Conservation (phyloP, 2,888 invertebrate genomes). For the Scaptomyza cyrtandrae region DNA sequence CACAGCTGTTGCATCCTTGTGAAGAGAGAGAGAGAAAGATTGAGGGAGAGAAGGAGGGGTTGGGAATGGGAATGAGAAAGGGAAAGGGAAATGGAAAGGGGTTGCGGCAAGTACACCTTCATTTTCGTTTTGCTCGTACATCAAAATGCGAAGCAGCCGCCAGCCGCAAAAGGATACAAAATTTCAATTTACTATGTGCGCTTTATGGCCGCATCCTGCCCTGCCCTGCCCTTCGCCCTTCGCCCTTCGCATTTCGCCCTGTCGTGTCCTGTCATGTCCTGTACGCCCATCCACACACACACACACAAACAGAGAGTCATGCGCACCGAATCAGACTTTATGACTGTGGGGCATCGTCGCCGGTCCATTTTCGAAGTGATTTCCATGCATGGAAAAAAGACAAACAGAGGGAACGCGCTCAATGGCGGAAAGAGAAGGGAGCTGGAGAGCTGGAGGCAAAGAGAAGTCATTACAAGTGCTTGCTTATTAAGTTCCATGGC, state of each 20-base stretch:
- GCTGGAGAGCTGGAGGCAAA: conserved; percentile 8
- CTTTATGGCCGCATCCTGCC: conserved; percentile 68
- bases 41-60: no score
- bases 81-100: neutral
- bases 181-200: conserved; percentile 79
- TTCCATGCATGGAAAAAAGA: conserved; percentile 50
- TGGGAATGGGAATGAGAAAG: no score
- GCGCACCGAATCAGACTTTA: conserved; percentile 63
- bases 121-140: conserved; percentile 41
- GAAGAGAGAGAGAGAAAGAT: no score
- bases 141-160: conserved; percentile 57
- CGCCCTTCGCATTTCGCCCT: neutral
- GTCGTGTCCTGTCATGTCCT: conserved; percentile 43
- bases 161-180: conserved; percentile 76
- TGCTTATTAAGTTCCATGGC: conserved; percentile 79
- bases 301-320: conserved; percentile 27
- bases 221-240: conserved; percentile 1
- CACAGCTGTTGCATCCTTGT: conserved; percentile 61
- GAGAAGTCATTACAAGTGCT: conserved; percentile 77
- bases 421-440: neutral
- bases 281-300: conserved; percentile 1
- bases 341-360: conserved; percentile 41
- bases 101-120: conserved; percentile 30
- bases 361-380: conserved; percentile 43
- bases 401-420: neutral